These are phyloP conservation scores for Aptenodytes patagonicus DNA, from an alignment of 2,113 vertebrate genomes.

Conservation along the genomic window DNA sequence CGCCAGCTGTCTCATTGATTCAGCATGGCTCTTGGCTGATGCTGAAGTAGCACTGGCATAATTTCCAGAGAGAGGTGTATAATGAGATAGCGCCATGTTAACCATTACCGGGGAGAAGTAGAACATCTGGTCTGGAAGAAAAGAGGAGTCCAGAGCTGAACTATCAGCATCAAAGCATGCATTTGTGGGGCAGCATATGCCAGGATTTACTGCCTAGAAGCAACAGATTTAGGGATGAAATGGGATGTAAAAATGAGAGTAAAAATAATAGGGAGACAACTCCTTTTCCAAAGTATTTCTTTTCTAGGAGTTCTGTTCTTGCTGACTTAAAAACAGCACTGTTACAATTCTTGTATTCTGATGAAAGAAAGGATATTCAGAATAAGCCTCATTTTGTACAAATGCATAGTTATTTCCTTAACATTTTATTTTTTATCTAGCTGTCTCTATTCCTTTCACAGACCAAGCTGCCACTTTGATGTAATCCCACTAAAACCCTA, in stretches of 20 bases:
- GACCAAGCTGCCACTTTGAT: neutral
- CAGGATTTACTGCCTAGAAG: conserved; percentile 24
- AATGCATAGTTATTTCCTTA: neutral
- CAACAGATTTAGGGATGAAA: neutral
- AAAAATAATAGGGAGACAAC: neutral
- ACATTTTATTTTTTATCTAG: neutral
- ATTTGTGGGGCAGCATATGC: neutral
- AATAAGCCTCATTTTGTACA: neutral
- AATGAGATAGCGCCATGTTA: conserved; percentile 72
- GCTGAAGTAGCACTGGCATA: conserved; percentile 66
- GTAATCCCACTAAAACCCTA: neutral
- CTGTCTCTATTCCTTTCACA: neutral
- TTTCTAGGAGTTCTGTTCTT: neutral
- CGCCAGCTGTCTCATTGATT: conserved; percentile 79
- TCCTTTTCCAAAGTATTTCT: neutral
- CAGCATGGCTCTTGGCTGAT: conserved; percentile 65
- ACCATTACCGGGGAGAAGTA: conserved; percentile 72
- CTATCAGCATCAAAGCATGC: conserved; percentile 28
- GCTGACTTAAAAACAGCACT: neutral
- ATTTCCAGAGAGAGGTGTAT: conserved; percentile 71
- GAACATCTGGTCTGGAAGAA: conserved; percentile 78
- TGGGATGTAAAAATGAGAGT: neutral
- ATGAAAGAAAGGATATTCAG: neutral
- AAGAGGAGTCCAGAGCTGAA: conserved; percentile 56
- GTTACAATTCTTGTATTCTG: neutral